Evolutionary conservation across 2,113 vertebrate species (phyloP).

Genomic region (Strigops habroptila): DNA sequence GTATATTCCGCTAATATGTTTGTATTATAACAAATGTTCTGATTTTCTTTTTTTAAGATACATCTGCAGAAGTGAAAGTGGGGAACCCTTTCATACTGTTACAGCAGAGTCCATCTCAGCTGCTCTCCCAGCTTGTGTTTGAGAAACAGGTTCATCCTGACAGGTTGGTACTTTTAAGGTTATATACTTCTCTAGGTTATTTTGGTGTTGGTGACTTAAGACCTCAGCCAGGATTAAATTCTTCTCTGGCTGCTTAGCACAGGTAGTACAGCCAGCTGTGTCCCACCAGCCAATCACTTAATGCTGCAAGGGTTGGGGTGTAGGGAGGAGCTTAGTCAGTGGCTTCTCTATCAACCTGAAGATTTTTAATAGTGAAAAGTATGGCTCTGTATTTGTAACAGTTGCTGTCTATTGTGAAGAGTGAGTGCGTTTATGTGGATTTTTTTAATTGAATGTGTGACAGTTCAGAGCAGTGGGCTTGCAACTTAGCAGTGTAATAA

Average conservation of each 20-base stretch:
- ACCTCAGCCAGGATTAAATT: neutral
- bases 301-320: neutral
- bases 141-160: constrained; percentile 91
- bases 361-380: neutral
- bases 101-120: constrained; percentile 86
- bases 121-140: constrained; percentile 90
- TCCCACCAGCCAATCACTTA: neutral
- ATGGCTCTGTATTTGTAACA: neutral
- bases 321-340: neutral
- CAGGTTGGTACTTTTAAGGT: constrained; percentile 76
- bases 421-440: neutral
- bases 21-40: neutral
- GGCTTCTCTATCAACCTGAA: neutral
- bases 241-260: neutral
- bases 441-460: neutral
- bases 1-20: neutral
- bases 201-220: neutral
- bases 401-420: neutral
- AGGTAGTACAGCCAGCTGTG: neutral
- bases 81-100: constrained; percentile 92
- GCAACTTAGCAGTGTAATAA: neutral
- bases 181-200: neutral
- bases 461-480: neutral
- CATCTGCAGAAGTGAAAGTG: constrained; percentile 78
- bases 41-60: constrained; percentile 70